These are phyloP conservation scores for Ormyrus rosae DNA, from an alignment of 2,888 invertebrate genomes.

Conservation along the genomic window DNA sequence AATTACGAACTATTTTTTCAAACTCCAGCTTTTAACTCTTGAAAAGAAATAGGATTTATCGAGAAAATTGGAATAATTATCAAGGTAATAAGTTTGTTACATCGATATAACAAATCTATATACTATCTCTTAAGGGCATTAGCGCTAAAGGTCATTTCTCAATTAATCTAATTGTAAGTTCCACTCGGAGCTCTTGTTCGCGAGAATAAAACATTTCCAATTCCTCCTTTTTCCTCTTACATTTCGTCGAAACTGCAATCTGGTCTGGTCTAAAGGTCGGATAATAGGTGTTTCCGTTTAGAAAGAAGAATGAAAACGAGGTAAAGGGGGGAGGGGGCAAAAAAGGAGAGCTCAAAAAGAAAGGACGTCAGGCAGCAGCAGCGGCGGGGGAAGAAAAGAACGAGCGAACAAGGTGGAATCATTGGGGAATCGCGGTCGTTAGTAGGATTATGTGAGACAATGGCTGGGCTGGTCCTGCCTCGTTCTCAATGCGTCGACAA, in stretches of 20 bases:
- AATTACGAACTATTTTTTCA: too few relatives aligned
- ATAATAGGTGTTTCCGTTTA: constrained; percentile 51
- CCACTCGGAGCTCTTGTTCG: background rate
- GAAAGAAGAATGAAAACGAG: constrained; percentile 43
- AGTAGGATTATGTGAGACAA: constrained; percentile 62
- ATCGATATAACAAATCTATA: too few relatives aligned
- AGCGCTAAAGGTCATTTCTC: background rate
- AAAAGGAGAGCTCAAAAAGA: constrained; percentile 35
- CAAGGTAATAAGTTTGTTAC: too few relatives aligned
- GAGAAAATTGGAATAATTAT: too few relatives aligned
- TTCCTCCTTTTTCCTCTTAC: background rate
- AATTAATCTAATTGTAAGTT: constrained; percentile 11
- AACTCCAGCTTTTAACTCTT: too few relatives aligned
- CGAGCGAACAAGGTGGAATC: constrained; percentile 54
- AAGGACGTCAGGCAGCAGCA: constrained; percentile 26
- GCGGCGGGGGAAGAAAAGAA: constrained; percentile 47
- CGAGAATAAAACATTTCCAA: constrained; percentile 10
- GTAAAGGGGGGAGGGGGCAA: background rate
- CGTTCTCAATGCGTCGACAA: constrained; percentile 57
- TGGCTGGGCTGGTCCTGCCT: constrained; percentile 51
- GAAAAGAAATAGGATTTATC: too few relatives aligned
- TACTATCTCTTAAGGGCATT: too few relatives aligned
- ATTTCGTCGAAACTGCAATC: constrained; percentile 34
- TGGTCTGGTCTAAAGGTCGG: constrained; percentile 16
- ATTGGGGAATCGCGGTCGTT: constrained; percentile 59